Base-by-base conservation (phyloP, 2,113 vertebrate genomes). In the Etia nguti region DNA sequence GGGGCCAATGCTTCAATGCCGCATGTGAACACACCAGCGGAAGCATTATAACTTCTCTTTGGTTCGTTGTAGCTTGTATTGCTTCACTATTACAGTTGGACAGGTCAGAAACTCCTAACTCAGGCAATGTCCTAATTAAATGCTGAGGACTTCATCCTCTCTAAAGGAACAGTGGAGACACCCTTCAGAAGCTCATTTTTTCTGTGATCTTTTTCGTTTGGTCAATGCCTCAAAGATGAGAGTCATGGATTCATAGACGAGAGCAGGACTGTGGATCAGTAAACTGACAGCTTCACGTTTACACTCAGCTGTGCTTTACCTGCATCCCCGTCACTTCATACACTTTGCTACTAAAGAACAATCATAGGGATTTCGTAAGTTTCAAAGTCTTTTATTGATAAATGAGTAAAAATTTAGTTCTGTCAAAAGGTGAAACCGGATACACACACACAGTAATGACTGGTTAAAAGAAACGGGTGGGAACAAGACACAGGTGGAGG, bases 181-280 rank as follows among this genome's bases (percentile, higher is more conserved):
- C 24, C 55, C 5, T 29, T 56, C 0, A 24, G 2, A 26, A 57
- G 22, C 1, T 57, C 22, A 26, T 57, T 26, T 56, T 6, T 12
- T 1, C 55, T 57, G 22, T 57, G 22, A 57, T 24, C 1, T 6
- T 57, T 15, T 26, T 57, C 0, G 4, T 57, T 31, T 24, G 54
- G 54, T 24, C 52, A 0, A 22, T 0, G 0, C 5, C 52, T 22
- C 26, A 59, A 7, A 59, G 56, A 29, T 59, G 59, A 0, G 9
- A 31, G 3, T 34, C 5, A 2, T 10, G 31, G 59, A 10, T 62
- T 54, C 26, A 34, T 31, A 60, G 57, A 34, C 3, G 10, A 36
- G 31, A 34, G 9, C 18, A n/a, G 16, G 31, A 36, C 31, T 18
- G 9, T 10, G 31, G 59, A 6, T 62, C 29, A 20, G 18, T 36